Base-by-base conservation (phyloP, 2,888 invertebrate species). In the Liodrosophila aerea region DNA sequence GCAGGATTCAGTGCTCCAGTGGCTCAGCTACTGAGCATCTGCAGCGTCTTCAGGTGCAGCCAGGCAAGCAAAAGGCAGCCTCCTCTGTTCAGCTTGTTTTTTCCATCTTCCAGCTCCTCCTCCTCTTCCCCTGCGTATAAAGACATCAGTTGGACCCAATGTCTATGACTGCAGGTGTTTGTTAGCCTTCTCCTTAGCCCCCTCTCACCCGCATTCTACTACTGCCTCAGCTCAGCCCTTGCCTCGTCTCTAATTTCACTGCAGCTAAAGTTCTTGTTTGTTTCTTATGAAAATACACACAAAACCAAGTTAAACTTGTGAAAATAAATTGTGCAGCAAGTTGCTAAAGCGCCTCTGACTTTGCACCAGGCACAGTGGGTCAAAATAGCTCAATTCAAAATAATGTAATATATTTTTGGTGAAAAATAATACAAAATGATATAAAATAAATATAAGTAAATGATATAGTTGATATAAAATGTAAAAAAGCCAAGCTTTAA, bases 251-350 rank as follows among this genome's bases (percentile, higher is more conserved):
- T 76, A 76, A 82, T 76, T 76, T 78, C 64, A 72, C 68, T 82
- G 76, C 76, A 82, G 83, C 83, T 62, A 78, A 78, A 82, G 80
- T 76, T 76, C 64, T 78, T 77, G 75, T 84, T 82, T 85, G 77
- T 77, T 75, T 84, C 85, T 77, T 82, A 67, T 68, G 64, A 64
- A 77, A 81, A 59, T 58, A 73, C 51, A 63, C 70, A 62, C 51
- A 59, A 56, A 40, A 47, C 16, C 46, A 61, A 64, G 62, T 65
- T 65, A 60, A 81, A 84, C 67, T 75, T 81, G 70, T 40, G 73
- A 70, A 76, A 74, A 74, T 81, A 81, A 74, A 75, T 75, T 75
- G 70, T 73, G 70, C 72, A 49, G 50, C 66, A 67, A 74, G 70
- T 70, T 64, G 51, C 56, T 37, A 61, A 63, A 53, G 54, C 56